Percentiles rank a stretch among this genome's conserved stretches.
Evolutionary conservation across 2,888 invertebrate species (phyloP).

Genomic region (Drosophila planitibia): DNA sequence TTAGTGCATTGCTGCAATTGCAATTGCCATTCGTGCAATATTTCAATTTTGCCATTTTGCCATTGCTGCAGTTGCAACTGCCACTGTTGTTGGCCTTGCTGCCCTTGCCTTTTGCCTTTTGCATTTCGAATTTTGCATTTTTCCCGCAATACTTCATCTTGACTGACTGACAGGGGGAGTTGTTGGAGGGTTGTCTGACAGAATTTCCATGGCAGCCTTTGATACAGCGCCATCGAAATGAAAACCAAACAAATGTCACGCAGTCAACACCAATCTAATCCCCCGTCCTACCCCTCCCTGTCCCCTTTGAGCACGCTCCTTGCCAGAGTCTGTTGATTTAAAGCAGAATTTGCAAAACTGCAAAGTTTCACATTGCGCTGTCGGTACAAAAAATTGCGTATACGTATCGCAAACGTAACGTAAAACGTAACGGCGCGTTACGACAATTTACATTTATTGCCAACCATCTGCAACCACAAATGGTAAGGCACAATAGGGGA

Average conservation of each 20-base stretch:
- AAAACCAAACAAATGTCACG: conserved; percentile 78
- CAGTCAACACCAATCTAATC: conserved; percentile 25
- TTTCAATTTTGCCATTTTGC: conserved; percentile 67
- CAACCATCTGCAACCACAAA: conserved; percentile 34
- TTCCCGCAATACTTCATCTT: conserved; percentile 27
- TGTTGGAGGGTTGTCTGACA: conserved; percentile 7
- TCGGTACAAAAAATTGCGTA: conserved; percentile 47
- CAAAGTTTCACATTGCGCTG: conserved; percentile 35
- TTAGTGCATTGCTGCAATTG: conserved; percentile 68
- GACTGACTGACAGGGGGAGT: background rate
- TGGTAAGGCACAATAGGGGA: background rate
- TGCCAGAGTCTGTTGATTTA: conserved; percentile 60
- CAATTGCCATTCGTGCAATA: conserved; percentile 74
- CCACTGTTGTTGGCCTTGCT: conserved; percentile 28
- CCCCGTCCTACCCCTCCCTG: conserved; percentile 12
- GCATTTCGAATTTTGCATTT: conserved; percentile 4
- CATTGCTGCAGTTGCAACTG: conserved; percentile 16
- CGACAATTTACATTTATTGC: conserved; percentile 58
- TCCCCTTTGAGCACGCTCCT: background rate
- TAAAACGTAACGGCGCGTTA: conserved; percentile 38
- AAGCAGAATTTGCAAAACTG: conserved; percentile 68
- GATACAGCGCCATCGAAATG: conserved; percentile 57
- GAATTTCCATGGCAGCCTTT: conserved; percentile 66
- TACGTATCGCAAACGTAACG: conserved; percentile 33
- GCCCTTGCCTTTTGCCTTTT: background rate